Evolutionary conservation across 2,888 invertebrate genomes (phyloP).

Genomic region (Willowsia nigromaculata): DNA sequence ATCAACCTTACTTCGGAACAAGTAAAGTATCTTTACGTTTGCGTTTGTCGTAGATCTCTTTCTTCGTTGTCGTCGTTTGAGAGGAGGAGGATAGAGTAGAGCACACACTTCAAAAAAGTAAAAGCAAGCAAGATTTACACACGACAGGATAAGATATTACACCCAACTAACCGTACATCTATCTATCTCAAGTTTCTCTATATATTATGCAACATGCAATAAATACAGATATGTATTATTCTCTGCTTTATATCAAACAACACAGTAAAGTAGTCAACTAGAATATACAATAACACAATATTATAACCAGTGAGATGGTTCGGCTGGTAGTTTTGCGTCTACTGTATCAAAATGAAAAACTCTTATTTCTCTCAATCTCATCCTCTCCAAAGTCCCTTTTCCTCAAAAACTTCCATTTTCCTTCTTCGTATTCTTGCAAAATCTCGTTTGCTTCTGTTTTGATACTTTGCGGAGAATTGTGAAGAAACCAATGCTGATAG

Average conservation of each 20-base stretch:
- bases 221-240: constrained; percentile 59
- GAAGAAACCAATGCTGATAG: constrained; percentile 1
- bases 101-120: constrained; percentile 71
- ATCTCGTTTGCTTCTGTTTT: neutral
- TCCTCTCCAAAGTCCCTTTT: constrained; percentile 29
- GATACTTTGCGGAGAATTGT: neutral
- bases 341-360: constrained; percentile 51
- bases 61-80: constrained; percentile 11
- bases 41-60: neutral
- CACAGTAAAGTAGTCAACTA: constrained; percentile 5
- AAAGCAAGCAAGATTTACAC: constrained; percentile 71
- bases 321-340: neutral
- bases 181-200: constrained; percentile 68
- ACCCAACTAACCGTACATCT: constrained; percentile 61
- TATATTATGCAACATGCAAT: constrained; percentile 66
- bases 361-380: constrained; percentile 60
- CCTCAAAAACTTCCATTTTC: constrained; percentile 44
- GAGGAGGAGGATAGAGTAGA: constrained; percentile 45
- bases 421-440: constrained; percentile 36
- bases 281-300: neutral
- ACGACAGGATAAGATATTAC: constrained; percentile 71
- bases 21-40: neutral
- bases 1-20: neutral
- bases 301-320: neutral
- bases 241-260: constrained; percentile 56